Evolutionary conservation across 2,797 vertebrate genomes (phyloP).

Genomic region (Kryptopterus vitreolus): DNA sequence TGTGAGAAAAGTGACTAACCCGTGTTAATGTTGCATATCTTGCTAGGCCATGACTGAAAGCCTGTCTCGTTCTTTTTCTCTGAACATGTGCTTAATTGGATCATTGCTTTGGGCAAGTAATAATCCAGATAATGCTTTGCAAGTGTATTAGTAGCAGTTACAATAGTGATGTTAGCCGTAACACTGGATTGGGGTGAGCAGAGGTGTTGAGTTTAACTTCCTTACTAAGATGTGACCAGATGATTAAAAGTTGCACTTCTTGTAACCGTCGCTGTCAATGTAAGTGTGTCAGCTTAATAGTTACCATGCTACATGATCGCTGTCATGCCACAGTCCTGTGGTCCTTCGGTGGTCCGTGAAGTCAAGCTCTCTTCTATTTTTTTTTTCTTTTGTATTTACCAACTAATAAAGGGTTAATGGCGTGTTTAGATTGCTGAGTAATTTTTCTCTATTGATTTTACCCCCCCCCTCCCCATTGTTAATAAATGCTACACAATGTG

Average conservation of each 20-base stretch:
- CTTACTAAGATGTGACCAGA: not conserved
- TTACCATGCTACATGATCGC: not conserved
- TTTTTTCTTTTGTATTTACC: slow-evolving; percentile 47
- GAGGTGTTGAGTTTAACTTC: not conserved
- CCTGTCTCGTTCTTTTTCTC: not conserved
- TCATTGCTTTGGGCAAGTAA: not conserved
- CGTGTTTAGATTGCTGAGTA: slow-evolving; percentile 56
- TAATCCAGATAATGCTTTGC: slow-evolving; percentile 7
- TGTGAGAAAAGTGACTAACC: not conserved
- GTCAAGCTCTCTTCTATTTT: slow-evolving; percentile 32
- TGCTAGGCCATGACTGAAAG: not conserved
- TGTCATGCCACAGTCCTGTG: slow-evolving; percentile 3
- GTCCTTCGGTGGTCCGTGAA: slow-evolving; percentile 21
- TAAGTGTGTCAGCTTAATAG: slow-evolving; percentile 6
- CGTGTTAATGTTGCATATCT: not conserved
- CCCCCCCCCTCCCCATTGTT: slow-evolving; percentile 89
- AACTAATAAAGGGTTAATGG: slow-evolving; percentile 40
- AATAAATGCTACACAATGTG: slow-evolving; percentile 92
- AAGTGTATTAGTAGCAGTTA: not conserved
- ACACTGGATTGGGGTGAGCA: not conserved
- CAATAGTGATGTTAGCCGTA: not conserved
- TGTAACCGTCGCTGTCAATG: slow-evolving; percentile 15
- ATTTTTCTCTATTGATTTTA: slow-evolving; percentile 74
- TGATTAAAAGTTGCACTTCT: not conserved
- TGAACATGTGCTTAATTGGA: not conserved